Evolutionary conservation across 2,888 invertebrate species (phyloP).

Genomic region (Scaptodrosophila latifasciaeformis): DNA sequence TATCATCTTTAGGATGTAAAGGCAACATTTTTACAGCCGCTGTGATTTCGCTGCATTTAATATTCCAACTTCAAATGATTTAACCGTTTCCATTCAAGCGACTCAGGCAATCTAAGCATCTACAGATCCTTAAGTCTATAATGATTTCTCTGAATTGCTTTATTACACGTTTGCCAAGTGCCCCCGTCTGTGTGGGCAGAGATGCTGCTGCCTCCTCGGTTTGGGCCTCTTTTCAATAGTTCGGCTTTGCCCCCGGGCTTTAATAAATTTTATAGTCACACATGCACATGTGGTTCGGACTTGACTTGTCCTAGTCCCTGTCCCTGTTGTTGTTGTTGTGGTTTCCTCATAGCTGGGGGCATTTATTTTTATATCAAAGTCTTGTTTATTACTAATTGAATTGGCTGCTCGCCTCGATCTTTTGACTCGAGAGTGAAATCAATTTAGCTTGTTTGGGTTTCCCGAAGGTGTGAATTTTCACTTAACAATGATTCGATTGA

Average conservation of each 20-base stretch:
- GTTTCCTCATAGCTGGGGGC: slow-evolving; percentile 20
- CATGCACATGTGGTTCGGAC: slow-evolving; percentile 16
- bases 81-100: neutral
- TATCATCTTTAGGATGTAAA: slow-evolving; percentile 7
- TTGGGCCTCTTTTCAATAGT: neutral
- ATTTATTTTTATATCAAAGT: slow-evolving; percentile 37
- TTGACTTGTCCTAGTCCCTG: neutral
- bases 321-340: no score
- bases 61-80: slow-evolving; percentile 57
- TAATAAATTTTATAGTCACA: slow-evolving; percentile 65
- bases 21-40: slow-evolving; percentile 7
- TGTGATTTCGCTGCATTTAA: slow-evolving; percentile 54
- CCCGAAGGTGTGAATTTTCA: slow-evolving; percentile 50
- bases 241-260: slow-evolving; percentile 52
- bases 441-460: slow-evolving; percentile 26
- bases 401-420: slow-evolving; percentile 35
- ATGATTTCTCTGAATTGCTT: slow-evolving; percentile 65
- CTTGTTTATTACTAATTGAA: slow-evolving; percentile 70
- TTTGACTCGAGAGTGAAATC: slow-evolving; percentile 38
- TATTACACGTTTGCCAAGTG: slow-evolving; percentile 33
- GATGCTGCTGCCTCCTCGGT: slow-evolving; percentile 1
- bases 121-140: slow-evolving; percentile 8
- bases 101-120: neutral
- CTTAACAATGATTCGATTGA: slow-evolving; percentile 42
- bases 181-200: neutral